Conservation (phyloP, 2,113 vertebrate genomes). For the Gasterosteus nipponicus region DNA sequence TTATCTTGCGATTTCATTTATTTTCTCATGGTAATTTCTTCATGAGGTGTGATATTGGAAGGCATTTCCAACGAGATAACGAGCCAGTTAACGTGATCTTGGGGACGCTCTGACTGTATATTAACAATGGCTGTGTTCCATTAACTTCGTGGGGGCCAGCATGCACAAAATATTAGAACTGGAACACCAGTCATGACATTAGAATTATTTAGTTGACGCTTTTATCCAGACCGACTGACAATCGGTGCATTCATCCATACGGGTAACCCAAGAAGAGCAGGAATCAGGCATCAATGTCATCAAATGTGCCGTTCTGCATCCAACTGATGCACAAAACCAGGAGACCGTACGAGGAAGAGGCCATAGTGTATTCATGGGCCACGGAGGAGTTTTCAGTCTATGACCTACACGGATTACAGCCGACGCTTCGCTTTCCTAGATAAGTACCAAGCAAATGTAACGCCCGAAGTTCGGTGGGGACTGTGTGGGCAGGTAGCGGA, state of each 20-base stretch:
- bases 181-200: neutral
- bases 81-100: neutral
- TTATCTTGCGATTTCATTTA: neutral
- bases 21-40: neutral
- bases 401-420: neutral
- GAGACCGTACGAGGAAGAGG: neutral
- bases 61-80: neutral
- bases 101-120: neutral
- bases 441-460: too few species aligned
- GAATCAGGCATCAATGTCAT: neutral
- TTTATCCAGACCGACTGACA: neutral
- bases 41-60: neutral
- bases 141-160: neutral
- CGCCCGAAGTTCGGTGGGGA: too few species aligned
- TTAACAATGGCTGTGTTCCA: neutral
- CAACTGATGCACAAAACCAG: neutral
- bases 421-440: too few species aligned
- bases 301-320: neutral
- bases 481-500: too few species aligned
- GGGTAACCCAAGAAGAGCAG: neutral
- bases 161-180: neutral
- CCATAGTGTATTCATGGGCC: neutral
- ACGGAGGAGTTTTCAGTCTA: neutral
- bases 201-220: neutral
- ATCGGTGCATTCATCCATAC: neutral